Evolutionary conservation across 2,888 invertebrate species (phyloP), one percentile per base, ranked within the genome.

Genomic region (Torymus auratus): DNA sequence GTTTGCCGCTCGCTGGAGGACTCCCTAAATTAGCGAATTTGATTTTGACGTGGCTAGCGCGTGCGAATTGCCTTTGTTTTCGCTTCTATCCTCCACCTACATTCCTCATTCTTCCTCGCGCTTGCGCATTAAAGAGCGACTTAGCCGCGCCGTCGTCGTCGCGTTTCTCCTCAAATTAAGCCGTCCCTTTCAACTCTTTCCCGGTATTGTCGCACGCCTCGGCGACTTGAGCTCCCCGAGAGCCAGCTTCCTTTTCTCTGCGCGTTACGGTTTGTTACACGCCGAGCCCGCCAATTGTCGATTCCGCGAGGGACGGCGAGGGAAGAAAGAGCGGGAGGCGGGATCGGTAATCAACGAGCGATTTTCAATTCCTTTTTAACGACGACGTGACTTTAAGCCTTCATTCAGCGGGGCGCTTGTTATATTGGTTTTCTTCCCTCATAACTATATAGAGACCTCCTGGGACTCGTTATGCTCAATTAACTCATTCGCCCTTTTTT

Each of bases 1-100:
- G 23, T 56, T 69, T 15, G 13, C 14, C 15, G 68, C 15, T 56
- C 41, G 50, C 65, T 10, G 15, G n/a, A 11, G 50, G 41, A 64
- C 53, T 73, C 61, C 69, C 71, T 20, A 65, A 77, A 77, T 77
- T 78, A 78, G 71, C 58, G 53, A 78, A 78, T 78, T 78, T 60
- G 62, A 69, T 79, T 73, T 72, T 53, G 53, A 53, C 65, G 28
- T 15, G 5, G 41, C 41, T 10, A 41, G 5, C 7, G 41, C 41
- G 41, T 28, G 7, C 12, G 69, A 58, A 79, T 79, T 69, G 64
- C 58, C 74, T 74, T 79, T 74, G 69, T 69, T 79, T 79, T 69
- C 62, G 52, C 61, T 23, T 71, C 52, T 60, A 28, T 28, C 28
- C 28, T 28, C 28, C 3, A 7, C 41, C 7, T 10, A 41, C 60